Base-by-base conservation (phyloP, 2,797 vertebrate species). In the Rhabdomys pumilio region DNA sequence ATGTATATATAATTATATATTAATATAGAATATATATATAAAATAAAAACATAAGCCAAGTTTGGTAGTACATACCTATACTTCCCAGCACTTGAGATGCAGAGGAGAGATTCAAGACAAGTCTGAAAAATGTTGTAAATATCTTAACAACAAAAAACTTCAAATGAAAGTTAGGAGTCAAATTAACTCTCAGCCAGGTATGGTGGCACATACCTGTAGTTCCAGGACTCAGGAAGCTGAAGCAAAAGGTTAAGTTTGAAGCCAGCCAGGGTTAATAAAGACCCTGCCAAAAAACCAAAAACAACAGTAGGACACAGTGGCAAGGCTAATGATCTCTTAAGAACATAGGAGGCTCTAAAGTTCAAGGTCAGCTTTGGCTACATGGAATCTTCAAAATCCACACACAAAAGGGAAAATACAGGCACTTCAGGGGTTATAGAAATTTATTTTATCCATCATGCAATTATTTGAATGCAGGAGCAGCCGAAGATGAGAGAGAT, bases 401-500 rank as follows among this genome's bases (percentile, higher is more conserved):
- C 69, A 72, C 47, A 19, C 38, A 63, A 44, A 86, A 38, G 22
- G 24, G 26, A 38, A 55, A 72, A 29, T 26, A 72, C 14, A 22
- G 19, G 72, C 55, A 50, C 13, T 63, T 92, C 12, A 31, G 59
- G 67, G 85, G 29, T 90, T 87, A 90, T 9, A 80, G 15, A 84
- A 93, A 63, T 88, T 88, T 88, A 83, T 65, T 87, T 82, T 55
- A 63, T 29, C 26, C 90, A 9, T 65, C 34, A 85, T 82, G n/a
- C 69, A 93, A 92, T 22, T 89, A 84, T 93, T 85, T 44, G 59
- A 89, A 81, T 50, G 24, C 38, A 87, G 57, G 61, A 89, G 50
- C 69, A 84, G 3, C 47, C 29, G 3, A 24, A 89, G 47, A 75
- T 15, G 57, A 63, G 29, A 94, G 38, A 93, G 63, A 3, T 55